Base-by-base conservation (phyloP, 1,140 invertebrate species). In the Nephotettix cincticeps region DNA sequence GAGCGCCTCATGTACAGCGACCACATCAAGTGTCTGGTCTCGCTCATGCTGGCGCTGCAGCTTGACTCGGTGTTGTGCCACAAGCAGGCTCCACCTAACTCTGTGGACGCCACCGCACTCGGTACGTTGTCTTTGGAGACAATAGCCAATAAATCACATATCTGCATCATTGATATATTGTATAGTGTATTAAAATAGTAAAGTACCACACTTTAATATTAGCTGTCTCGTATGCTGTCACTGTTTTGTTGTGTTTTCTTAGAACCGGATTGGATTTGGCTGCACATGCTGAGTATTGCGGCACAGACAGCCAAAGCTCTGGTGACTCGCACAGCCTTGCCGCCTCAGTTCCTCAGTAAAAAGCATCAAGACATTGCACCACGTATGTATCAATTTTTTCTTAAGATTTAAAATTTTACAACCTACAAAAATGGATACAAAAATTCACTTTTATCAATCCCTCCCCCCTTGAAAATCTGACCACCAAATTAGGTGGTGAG, bases 1-100 rank as follows among this genome's bases (percentile, higher is more conserved):
- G 81, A 86, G 11, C 87, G 89, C 74, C 78, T 90, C 56, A 79
- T 88, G 68, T 85, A 88, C 78, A 87, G 86, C 71, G 78, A 82
- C 58, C 88, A 88, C 77, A 80, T 90, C 25, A 89, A 89, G 76
- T 84, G 84, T 77, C 77, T 90, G 21, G 79, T 84, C 25, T 81
- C 84, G 0, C 75, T 90, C 23, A 83, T 85, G 3, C 78, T 89
- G 0, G 81, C 85, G 51, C 78, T 90, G 17, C 78, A 83, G 19
- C 73, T 90, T 30, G 86, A 89, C 74, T 79, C 82, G 36, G 80
- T 86, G 1, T 76, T 90, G 1, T 87, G 84, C 75, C 84, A 84
- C 72, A 77, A 80, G n/a, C 74, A 81, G 21, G 61, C 71, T 28
- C 82, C 86, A 2, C 79, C 81, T n/a, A 84, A 84, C 74, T 68